These are phyloP conservation scores for Apodemus speciosus DNA, from an alignment of 2,113 vertebrate species.

Conservation along the genomic window DNA sequence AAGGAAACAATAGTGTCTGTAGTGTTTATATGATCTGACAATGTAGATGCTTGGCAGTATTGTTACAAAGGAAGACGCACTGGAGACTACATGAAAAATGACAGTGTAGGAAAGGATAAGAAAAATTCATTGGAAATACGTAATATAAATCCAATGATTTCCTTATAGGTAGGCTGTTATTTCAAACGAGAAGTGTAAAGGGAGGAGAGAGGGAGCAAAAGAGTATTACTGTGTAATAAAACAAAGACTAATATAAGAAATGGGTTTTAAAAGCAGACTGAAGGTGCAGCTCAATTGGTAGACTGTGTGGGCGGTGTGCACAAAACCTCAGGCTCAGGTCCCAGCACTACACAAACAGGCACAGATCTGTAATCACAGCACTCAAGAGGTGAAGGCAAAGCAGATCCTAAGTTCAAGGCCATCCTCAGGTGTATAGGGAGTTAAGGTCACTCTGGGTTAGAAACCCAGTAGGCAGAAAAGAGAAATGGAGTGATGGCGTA, in stretches of 20 bases:
- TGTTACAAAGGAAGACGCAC: background rate
- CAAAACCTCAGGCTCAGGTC: background rate
- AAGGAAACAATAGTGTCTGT: background rate
- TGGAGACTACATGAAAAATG: background rate
- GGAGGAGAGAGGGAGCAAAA: background rate
- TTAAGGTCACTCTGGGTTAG: too few relatives aligned
- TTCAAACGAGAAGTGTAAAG: constrained; percentile 23
- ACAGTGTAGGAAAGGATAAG: background rate
- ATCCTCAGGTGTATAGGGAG: background rate
- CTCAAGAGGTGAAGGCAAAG: background rate
- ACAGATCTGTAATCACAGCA: background rate
- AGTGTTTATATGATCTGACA: background rate
- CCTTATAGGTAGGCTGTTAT: background rate
- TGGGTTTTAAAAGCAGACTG: background rate
- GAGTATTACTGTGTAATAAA: background rate
- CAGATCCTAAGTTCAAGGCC: background rate
- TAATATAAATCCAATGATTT: background rate
- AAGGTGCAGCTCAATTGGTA: background rate
- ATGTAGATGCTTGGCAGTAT: background rate
- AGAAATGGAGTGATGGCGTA: background rate
- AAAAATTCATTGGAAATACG: background rate
- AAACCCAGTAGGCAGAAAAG: background rate
- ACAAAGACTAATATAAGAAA: constrained; percentile 7
- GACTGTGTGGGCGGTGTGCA: background rate
- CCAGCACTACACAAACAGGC: background rate